Base-by-base conservation (phyloP, 2,888 invertebrate species). In the Podotricha telesiphe region DNA sequence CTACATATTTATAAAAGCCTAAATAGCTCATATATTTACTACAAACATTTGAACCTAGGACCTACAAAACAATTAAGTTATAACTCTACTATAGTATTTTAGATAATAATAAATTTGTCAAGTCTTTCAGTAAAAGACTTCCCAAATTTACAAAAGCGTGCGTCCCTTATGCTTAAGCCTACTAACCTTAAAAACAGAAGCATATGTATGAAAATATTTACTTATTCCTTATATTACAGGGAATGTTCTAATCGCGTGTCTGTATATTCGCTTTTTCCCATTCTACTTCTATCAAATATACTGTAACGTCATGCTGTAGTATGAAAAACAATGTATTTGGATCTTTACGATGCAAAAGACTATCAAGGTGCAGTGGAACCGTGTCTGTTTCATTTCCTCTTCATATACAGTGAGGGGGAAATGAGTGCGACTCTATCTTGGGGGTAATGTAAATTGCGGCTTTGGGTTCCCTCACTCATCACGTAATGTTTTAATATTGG, bases 171-270 rank as follows among this genome's bases (percentile, higher is more conserved):
- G n/a, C n/a, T 28, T 4, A 59, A 45, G 37, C 42, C 45, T 45
- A 22, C 45, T 59, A 28, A 59, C 45, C 45, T 7, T 20, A 17
- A 59, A 20, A 45, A 45, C 59, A 45, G 42, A n/a, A 42, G 42
- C 42, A 15, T 11, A 22, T 34, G 17, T 59, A 59, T 59, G 17
- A 59, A 22, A 45, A 42, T 17, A 10, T 28, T 45, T 22, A 22
- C 28, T 45, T n/a, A 17, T 15, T 45, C 22, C 15, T 42, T 40
- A 58, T 58, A 45, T 59, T n/a, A 22, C 11, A 6, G 45, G n/a
- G 11, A 45, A 59, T 59, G 22, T 10, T 42, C 22, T 28, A 7
- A 59, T 59, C 45, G 59, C 59, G 59, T 59, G 59, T 45, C 59
- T n/a, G 11, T 28, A 22, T 20, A 22, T 45, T n/a, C 11, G 6